A percentile compares a stretch with the other conserved stretches of the same genome.
phyloP scores from a whole-genome alignment of 1,140 invertebrate genomes.

The Stratiolaelaps scimitus region DNA sequence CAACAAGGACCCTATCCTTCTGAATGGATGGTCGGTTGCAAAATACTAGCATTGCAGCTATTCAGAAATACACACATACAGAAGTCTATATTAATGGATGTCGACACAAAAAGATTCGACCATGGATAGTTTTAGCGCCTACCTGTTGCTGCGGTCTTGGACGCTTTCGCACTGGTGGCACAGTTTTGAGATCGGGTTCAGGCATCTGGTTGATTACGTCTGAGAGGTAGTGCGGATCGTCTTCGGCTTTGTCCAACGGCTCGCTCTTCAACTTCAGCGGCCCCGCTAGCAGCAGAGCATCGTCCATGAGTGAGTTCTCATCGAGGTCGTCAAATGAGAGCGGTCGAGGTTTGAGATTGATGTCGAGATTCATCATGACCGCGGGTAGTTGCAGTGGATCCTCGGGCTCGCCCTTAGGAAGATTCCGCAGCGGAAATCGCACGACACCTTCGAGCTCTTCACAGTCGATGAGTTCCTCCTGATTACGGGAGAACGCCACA shows the following conservation, averaged over 20 bases:
- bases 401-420: slow-evolving; percentile 18
- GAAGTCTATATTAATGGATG: too few relatives aligned
- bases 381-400: slow-evolving; percentile 15
- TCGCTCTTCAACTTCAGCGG: slow-evolving; percentile 27
- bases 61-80: too few relatives aligned
- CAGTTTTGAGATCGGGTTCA: slow-evolving; percentile 26
- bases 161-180: slow-evolving; percentile 15
- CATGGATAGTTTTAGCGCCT: too few relatives aligned
- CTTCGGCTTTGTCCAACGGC: slow-evolving; percentile 22
- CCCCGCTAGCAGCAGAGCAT: slow-evolving; percentile 17
- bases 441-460: slow-evolving; percentile 26
- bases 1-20: too few relatives aligned
- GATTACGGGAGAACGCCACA: slow-evolving; percentile 21
- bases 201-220: slow-evolving; percentile 25
- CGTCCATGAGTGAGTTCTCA: slow-evolving; percentile 19
- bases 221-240: slow-evolving; percentile 22
- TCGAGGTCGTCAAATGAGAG: slow-evolving; percentile 19
- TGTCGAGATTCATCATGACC: slow-evolving; percentile 28
- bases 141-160: background rate
- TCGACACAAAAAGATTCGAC: too few relatives aligned
- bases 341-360: slow-evolving; percentile 26
- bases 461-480: slow-evolving; percentile 28
- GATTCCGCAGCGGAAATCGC: slow-evolving; percentile 9
- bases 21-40: too few relatives aligned
- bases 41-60: too few relatives aligned